Evolutionary conservation across 2,797 vertebrate species (phyloP).

Genomic region (Anguilla anguilla): DNA sequence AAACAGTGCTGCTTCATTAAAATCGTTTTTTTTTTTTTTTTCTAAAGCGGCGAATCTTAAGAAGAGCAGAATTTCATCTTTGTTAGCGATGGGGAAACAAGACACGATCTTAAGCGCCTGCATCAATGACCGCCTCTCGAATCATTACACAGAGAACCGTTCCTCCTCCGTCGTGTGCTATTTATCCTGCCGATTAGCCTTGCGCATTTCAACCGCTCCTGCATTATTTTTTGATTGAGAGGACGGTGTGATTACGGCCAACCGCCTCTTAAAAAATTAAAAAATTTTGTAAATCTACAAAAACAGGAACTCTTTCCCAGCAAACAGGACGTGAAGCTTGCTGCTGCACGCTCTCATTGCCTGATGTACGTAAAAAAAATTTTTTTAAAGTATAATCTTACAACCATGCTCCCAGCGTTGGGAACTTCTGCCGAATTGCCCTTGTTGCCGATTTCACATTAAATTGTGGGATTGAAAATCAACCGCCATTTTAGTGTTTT

Average conservation of each 20-base stretch:
- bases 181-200: not conserved
- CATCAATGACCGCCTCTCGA: not conserved
- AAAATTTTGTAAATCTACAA: not conserved
- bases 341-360: conserved; percentile 6
- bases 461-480: not conserved
- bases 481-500: not conserved
- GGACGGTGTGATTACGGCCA: not conserved
- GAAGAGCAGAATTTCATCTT: not conserved
- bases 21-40: not conserved
- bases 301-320: not conserved
- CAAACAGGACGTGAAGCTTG: conserved; percentile 33
- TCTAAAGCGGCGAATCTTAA: not conserved
- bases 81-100: not conserved
- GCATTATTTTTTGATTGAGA: not conserved
- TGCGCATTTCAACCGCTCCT: not conserved
- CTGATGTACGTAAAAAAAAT: not conserved
- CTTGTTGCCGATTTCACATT: not conserved
- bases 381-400: no score
- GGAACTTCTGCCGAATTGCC: not conserved
- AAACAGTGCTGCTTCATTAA: not conserved
- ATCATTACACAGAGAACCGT: not conserved
- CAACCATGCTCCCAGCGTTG: not conserved
- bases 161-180: not conserved
- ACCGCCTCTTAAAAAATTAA: not conserved
- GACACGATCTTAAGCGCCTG: not conserved